A percentile compares a stretch with the other conserved stretches of the same genome.
Evolutionary conservation across 1,140 invertebrate genomes (phyloP).

Genomic region (Hyposmocoma kahamanoa): DNA sequence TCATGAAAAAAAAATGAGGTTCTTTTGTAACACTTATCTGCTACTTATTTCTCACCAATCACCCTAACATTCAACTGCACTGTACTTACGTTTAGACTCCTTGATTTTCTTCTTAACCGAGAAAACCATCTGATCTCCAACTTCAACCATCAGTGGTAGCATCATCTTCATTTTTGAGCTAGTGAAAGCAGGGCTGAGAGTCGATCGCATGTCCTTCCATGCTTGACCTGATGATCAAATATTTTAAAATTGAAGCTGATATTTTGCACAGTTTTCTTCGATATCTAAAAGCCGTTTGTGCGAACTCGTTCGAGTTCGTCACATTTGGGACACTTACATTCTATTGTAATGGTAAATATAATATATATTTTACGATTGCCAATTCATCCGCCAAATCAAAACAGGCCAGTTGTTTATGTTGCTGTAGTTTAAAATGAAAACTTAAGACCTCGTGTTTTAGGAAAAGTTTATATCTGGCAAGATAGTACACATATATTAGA

Average conservation of each 20-base stretch:
- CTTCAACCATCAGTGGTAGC: constrained; percentile 42
- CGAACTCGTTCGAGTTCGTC: background rate
- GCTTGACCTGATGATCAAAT: constrained; percentile 49
- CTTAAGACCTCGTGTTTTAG: background rate
- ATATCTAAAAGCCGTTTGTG: background rate
- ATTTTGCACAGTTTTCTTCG: background rate
- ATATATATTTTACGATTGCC: background rate
- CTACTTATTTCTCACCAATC: no score
- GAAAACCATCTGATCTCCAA: constrained; percentile 1
- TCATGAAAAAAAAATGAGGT: background rate
- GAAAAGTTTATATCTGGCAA: background rate
- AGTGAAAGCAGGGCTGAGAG: constrained; percentile 76
- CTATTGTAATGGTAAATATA: background rate
- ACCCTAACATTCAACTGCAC: no score
- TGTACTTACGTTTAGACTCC: background rate
- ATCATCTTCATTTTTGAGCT: constrained; percentile 73
- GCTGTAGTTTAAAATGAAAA: no score
- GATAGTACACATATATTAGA: background rate
- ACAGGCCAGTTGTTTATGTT: background rate
- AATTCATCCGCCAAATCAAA: background rate
- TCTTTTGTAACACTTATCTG: background rate
- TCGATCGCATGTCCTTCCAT: constrained; percentile 75
- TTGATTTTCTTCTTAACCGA: constrained; percentile 1
- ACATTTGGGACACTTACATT: background rate
- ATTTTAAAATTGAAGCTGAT: background rate